Percentiles rank a stretch among this genome's conserved stretches.
Evolutionary conservation across 1,140 invertebrate genomes (phyloP).

Genomic region (Oedothorax gibbosus): DNA sequence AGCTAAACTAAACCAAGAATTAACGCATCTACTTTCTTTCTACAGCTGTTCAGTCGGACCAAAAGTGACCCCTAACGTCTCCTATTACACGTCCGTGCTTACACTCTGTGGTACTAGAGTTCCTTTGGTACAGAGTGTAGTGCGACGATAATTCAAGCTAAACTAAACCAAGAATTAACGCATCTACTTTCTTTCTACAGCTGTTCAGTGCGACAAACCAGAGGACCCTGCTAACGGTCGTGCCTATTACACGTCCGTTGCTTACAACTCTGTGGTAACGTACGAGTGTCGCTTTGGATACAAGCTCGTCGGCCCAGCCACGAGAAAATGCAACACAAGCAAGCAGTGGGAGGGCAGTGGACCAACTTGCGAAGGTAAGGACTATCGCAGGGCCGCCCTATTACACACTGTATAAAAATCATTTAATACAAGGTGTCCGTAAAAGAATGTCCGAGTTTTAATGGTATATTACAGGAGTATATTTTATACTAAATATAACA

Average conservation of each 20-base stretch:
- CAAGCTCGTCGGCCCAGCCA: slow-evolving; percentile 86
- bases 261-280: slow-evolving; percentile 91
- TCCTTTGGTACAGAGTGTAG: no score
- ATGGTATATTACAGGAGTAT: no score
- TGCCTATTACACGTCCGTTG: slow-evolving; percentile 90
- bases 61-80: slow-evolving; percentile 90
- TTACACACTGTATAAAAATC: no score
- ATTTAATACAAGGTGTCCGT: no score
- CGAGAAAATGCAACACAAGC: slow-evolving; percentile 86
- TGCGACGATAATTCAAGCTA: no score
- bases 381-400: no score
- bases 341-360: slow-evolving; percentile 90
- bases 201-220: slow-evolving; percentile 89
- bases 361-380: slow-evolving; percentile 85
- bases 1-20: no score
- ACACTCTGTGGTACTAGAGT: slow-evolving; percentile 91
- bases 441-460: no score
- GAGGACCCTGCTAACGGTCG: slow-evolving; percentile 90
- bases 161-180: no score
- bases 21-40: slow-evolving; percentile 26
- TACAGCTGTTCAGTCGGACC: slow-evolving; percentile 89
- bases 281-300: slow-evolving; percentile 95
- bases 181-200: slow-evolving; percentile 70
- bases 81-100: slow-evolving; percentile 91
- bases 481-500: no score